Conservation (phyloP, 2,113 vertebrate genomes). For the Melospiza melodia region DNA sequence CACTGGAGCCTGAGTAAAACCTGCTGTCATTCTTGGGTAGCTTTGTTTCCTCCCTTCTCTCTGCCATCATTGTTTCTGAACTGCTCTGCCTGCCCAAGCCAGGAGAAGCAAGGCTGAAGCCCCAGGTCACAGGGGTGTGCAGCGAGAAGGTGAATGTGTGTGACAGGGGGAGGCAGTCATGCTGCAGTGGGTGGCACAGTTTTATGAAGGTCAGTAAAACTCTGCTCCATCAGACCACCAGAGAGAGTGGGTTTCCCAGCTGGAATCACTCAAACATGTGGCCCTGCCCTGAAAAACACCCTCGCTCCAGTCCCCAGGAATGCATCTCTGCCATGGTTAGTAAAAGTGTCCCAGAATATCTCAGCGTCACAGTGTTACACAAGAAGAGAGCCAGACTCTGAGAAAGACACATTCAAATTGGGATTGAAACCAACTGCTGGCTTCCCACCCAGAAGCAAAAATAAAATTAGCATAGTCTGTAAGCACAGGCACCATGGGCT, state of each 20-base stretch:
- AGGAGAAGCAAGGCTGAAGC: neutral
- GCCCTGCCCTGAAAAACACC: neutral
- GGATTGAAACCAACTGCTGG: slow-evolving; percentile 42
- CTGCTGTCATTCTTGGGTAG: neutral
- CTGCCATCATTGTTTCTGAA: neutral
- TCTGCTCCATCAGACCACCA: neutral
- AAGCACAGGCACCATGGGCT: neutral
- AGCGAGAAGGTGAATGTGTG: neutral
- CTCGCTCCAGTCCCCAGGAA: neutral
- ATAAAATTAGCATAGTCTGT: neutral
- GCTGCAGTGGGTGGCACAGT: neutral
- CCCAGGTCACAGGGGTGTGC: neutral
- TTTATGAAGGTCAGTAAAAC: slow-evolving; percentile 20
- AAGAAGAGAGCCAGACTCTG: slow-evolving; percentile 7
- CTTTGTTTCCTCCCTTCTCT: neutral
- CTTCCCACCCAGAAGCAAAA: slow-evolving; percentile 45
- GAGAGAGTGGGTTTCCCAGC: slow-evolving; percentile 16
- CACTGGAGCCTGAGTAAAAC: neutral
- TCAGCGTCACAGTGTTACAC: neutral
- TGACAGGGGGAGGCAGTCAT: accelerated
- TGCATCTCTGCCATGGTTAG: slow-evolving; percentile 15
- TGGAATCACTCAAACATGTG: slow-evolving; percentile 41
- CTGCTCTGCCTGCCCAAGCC: neutral
- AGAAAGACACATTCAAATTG: neutral
- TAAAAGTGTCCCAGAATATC: slow-evolving; percentile 30